phyloP scores from a whole-genome alignment of 2,797 vertebrate species.

The Urophycis tenuis region DNA sequence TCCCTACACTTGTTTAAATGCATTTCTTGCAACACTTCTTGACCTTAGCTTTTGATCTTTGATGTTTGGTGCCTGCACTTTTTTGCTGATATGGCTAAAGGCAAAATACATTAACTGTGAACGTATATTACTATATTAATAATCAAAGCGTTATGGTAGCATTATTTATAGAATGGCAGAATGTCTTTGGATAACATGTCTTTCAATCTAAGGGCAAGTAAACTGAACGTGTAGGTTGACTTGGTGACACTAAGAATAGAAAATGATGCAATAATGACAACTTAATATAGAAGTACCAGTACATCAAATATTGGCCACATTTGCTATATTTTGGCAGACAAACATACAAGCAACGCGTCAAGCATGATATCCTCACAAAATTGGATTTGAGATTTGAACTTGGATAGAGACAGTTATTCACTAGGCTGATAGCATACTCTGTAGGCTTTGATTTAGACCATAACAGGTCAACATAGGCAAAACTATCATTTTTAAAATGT shows the following conservation, averaged over 20 bases:
- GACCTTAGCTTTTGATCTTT: conserved; percentile 21
- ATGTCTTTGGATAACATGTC: conserved; percentile 30
- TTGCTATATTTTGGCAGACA: neutral
- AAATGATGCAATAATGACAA: conserved; percentile 18
- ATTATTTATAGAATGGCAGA: conserved; percentile 26
- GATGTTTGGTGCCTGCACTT: conserved; percentile 34
- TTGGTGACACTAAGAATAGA: conserved; percentile 29
- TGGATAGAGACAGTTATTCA: neutral
- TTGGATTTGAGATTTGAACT: neutral
- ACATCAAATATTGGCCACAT: neutral
- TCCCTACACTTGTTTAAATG: neutral
- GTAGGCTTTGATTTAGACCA: conserved; percentile 16
- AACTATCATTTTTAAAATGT: conserved; percentile 46
- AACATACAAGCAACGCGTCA: neutral
- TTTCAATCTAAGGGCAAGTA: conserved; percentile 22
- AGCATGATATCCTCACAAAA: neutral
- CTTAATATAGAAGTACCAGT: neutral
- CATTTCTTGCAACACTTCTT: neutral
- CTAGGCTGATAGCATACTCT: neutral
- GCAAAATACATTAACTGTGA: conserved; percentile 45
- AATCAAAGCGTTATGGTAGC: conserved; percentile 37
- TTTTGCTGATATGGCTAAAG: conserved; percentile 26
- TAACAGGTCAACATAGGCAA: conserved; percentile 26
- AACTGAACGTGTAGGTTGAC: conserved; percentile 26
- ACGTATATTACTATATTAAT: conserved; percentile 35